Base-by-base conservation (phyloP, 2,888 invertebrate genomes). In the Periphyllus acericola region DNA sequence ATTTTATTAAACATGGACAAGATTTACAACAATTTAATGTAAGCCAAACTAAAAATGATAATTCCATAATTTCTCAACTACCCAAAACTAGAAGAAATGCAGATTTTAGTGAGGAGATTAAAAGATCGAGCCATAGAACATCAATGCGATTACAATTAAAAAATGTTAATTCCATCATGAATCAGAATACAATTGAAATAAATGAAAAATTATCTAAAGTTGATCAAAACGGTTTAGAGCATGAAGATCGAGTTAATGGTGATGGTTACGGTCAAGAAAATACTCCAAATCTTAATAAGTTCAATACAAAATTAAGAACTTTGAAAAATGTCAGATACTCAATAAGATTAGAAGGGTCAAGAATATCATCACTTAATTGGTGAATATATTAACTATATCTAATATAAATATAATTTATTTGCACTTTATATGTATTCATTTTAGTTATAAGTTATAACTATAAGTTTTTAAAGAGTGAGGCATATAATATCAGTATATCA, bases 181-280 rank as follows among this genome's bases (percentile, higher is more conserved):
- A 3, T 34, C 3, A 34, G 19, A 80, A 32, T 19, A 3, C 9
- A 36, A 36, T 66, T 52, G 9, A 29, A 79, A 79, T n/a, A 34
- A 36, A 36, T 79, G 34, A 17, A 25, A 60, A 21, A 36, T 25
- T 14, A 66, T 60, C 36, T 3, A 80, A 80, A 36, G 17, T 80
- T 3, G 25, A 17, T 5, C 34, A n/a, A 36, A 25, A n/a, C 14
- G 5, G 11, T 66, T 34, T 29, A 1, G 6, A 66, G 21, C 17
- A 21, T 29, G 14, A 36, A 25, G 14, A 29, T 29, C 6, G 8
- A 66, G 60, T 75, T 40, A 83, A 55, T 4, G 9, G 29, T 46
- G 11, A 66, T 3, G 8, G 8, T 32, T 29, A 3, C 5, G 60
- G 75, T 40, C 74, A 83, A 83, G 83, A 83, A 75, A 83, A 83